Conservation (phyloP, 2,113 vertebrate species). For the Myanophis thanlyinensis region DNA sequence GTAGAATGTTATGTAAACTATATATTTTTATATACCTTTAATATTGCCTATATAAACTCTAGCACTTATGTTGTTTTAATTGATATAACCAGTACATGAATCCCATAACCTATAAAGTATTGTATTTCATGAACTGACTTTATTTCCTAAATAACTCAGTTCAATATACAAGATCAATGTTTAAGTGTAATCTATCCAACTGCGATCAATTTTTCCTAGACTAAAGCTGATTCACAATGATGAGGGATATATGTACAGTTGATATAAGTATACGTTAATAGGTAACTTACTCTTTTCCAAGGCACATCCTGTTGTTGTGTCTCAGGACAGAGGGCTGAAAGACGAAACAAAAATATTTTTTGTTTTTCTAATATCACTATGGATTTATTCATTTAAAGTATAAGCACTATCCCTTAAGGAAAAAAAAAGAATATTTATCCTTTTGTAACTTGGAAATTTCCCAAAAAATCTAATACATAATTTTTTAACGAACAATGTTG, state of each 20-base stretch:
- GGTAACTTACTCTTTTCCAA: conserved; percentile 81
- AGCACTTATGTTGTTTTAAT: neutral
- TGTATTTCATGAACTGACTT: neutral
- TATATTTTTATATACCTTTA: neutral
- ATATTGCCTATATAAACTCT: neutral
- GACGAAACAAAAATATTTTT: conserved; percentile 5
- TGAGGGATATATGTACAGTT: neutral
- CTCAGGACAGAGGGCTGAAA: conserved; percentile 91
- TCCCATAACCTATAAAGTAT: neutral
- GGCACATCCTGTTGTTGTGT: conserved; percentile 85
- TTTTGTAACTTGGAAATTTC: neutral
- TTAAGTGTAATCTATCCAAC: neutral
- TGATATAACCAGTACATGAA: neutral
- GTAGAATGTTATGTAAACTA: neutral
- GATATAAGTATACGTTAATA: neutral
- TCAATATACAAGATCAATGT: neutral
- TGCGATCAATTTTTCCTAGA: neutral
- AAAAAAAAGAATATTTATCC: neutral
- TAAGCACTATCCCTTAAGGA: neutral
- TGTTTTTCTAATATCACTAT: neutral
- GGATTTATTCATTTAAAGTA: neutral
- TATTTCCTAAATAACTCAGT: neutral
- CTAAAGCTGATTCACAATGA: neutral
- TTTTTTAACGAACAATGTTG: neutral
- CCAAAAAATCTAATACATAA: neutral